Base-by-base conservation (phyloP, 2,797 vertebrate species). In the Jordanella pulchra region DNA sequence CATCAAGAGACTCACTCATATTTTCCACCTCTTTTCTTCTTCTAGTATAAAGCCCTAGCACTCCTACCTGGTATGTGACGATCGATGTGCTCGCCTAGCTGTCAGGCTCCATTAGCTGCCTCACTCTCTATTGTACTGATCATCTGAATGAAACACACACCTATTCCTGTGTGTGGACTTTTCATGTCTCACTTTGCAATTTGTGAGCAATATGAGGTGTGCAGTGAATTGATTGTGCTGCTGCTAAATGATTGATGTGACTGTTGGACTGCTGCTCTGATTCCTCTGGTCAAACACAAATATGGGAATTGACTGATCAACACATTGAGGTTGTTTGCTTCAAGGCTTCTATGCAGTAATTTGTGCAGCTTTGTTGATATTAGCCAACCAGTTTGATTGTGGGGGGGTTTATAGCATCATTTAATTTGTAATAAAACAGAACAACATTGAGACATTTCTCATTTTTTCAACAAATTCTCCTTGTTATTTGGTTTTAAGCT, bases 71-170 rank as follows among this genome's bases (percentile, higher is more conserved):
- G 18, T 63, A n/a, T 25, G 60, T 42, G 67, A 4, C 0, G 68
- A 65, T 88, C 79, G 63, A 91, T 88, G 80, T 39, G 77, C 78
- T 88, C 81, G 76, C 66, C 58, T 39, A 48, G n/a, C 79, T 74
- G 77, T 86, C 83, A 84, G 63, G 79, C 71, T 84, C 71, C 42
- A 77, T 69, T 66, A 78, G 54, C 71, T 82, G 54, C 75, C 63
- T 77, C 75, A 21, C 55, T 30, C 47, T 75, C 66, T 63, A 63
- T 63, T 39, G 66, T 48, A 47, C 61, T 67, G 45, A 73, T 72
- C 15, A 23, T 21, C 63, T 67, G 65, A 51, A 50, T 65, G 63
- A 65, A 65, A 72, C 65, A 45, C 79, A 66, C 56, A 50, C 66
- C 30, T 10, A 53, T n/a, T 39, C 4, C 64, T 53, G 15, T 51